Base-by-base conservation (phyloP, 2,113 vertebrate species). In the Rhinichthys klamathensis region DNA sequence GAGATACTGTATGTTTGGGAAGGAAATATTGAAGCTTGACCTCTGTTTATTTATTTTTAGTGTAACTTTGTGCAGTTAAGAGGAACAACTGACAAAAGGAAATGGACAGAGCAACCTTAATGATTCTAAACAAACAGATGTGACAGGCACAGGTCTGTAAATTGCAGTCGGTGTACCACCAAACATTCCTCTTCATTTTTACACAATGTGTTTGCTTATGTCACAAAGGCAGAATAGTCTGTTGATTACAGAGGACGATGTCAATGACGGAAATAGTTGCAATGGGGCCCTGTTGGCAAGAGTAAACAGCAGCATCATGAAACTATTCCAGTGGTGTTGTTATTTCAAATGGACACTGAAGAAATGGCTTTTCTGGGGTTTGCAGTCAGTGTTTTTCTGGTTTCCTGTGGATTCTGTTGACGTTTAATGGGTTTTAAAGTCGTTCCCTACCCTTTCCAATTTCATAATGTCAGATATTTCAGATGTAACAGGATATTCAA, bases 291-390 rank as follows among this genome's bases (percentile, higher is more conserved):
- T 77, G 49, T 38, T 77, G 27, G 49, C 21, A n/a, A 49, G 25
- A 81, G 27, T 69, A 51, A 51, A 81, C 38, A 0, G 13, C 15
- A 44, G 27, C 46, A 67, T 69, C 27, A 23, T 27, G 58, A 81
- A 49, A 35, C 63, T 49, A 54, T 81, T 81, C 11, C 61, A 69
- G 61, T 81, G 60, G 61, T 81, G n/a, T 27, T 27, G n/a, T 80
- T 18, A 51, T 6, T 49, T 67, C 61, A 49, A 27, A 69, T 46
- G 77, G 58, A 44, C 77, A 44, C 58, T 12, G 7, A 80, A 80
- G n/a, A 65, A 12, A 35, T 5, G 13, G 8, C 8, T 63, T 27
- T 27, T 44, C 38, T 63, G 38, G 54, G 15, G 12, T 80, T 80
- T 63, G 38, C 2, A 63, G 44, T 27, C 35, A 44, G 77, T 44